These are phyloP conservation scores for Lasioglossum malachurum DNA, from an alignment of 2,888 invertebrate genomes.

Conservation along the genomic window DNA sequence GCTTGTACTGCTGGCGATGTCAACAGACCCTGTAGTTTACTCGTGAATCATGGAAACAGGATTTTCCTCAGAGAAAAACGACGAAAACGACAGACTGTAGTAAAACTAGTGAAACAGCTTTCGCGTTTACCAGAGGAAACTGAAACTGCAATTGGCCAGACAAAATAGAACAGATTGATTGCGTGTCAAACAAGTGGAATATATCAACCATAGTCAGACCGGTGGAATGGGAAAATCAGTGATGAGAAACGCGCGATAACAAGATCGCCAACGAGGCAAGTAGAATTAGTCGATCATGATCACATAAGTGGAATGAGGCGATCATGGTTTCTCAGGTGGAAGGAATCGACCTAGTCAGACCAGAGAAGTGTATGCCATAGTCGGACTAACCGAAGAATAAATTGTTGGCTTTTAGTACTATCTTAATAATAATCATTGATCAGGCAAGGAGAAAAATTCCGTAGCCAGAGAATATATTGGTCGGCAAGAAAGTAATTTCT, in stretches of 20 bases:
- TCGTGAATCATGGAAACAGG: background rate
- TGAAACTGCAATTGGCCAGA: background rate
- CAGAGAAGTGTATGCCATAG: background rate
- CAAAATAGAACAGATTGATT: no score
- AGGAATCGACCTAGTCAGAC: background rate
- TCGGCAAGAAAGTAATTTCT: no score
- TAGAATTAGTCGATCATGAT: background rate
- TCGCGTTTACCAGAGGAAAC: background rate
- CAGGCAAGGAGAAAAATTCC: background rate
- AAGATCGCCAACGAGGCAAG: background rate
- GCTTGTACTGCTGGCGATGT: constrained; percentile 61
- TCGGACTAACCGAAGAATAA: background rate
- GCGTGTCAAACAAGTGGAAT: background rate
- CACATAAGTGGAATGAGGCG: background rate
- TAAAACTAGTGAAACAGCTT: background rate
- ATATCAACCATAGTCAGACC: background rate
- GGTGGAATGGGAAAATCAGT: background rate
- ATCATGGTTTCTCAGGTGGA: background rate
- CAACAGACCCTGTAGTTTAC: background rate
- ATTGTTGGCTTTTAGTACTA: background rate
- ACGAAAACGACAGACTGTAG: background rate
- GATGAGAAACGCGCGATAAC: background rate
- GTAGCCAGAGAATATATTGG: no score
- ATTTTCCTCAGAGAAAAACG: background rate
- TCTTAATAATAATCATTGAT: background rate